phyloP scores from a whole-genome alignment of 2,888 invertebrate species.

The Polietes domitor region DNA sequence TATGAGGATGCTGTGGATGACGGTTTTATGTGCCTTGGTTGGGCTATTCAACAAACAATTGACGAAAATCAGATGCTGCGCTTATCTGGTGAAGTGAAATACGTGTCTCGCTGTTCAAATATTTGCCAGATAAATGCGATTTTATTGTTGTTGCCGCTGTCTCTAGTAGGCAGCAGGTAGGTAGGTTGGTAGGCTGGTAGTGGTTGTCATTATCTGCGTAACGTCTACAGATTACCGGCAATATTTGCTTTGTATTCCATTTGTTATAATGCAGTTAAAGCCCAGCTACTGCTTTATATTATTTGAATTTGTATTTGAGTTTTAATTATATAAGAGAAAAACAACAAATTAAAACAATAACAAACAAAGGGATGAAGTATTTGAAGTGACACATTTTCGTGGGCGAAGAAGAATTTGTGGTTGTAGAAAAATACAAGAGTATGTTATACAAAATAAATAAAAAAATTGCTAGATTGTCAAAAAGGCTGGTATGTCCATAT shows the following conservation, averaged over 20 bases:
- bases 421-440: too few relatives aligned
- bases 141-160: neutral
- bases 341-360: too few relatives aligned
- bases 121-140: slow-evolving; percentile 3
- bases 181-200: too few relatives aligned
- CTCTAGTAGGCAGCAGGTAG: neutral
- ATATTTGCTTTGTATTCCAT: neutral
- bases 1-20: neutral
- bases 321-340: neutral
- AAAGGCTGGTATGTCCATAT: too few relatives aligned
- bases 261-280: neutral
- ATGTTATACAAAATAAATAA: too few relatives aligned
- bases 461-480: too few relatives aligned
- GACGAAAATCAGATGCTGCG: slow-evolving; percentile 21
- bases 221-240: neutral
- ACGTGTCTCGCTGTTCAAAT: slow-evolving; percentile 15
- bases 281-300: too few relatives aligned
- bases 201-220: slow-evolving; percentile 4
- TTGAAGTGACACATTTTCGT: neutral
- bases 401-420: too few relatives aligned
- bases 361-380: neutral
- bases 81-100: slow-evolving; percentile 1
- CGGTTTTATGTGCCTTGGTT: neutral
- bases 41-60: too few relatives aligned
- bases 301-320: neutral